Percentiles rank a stretch among this genome's conserved stretches.
Conservation (phyloP, 2,888 invertebrate species). For the Dryococelus australis region DNA sequence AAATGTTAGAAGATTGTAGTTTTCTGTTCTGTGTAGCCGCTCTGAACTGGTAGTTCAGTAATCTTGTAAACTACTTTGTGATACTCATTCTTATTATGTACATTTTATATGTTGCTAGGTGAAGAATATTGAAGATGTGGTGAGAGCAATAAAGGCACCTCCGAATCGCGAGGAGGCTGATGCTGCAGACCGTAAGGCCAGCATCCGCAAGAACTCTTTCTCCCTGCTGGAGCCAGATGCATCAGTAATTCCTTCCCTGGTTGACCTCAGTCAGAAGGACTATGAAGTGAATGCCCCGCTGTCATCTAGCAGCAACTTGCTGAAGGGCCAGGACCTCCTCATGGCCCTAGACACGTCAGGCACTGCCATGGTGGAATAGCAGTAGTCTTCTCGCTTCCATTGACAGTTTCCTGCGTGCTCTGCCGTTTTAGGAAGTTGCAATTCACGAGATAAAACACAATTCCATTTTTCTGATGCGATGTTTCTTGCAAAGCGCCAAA, state of each 20-base stretch:
- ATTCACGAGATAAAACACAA: not conserved
- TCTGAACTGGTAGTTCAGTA: too few species aligned
- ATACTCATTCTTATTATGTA: not conserved
- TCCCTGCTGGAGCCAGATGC: slow-evolving; percentile 59
- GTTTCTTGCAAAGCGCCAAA: not conserved
- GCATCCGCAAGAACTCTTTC: slow-evolving; percentile 56
- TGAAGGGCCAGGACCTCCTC: slow-evolving; percentile 62
- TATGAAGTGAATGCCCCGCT: slow-evolving; percentile 65
- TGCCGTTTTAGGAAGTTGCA: not conserved
- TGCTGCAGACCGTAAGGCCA: slow-evolving; percentile 46
- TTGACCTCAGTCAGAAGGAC: slow-evolving; percentile 63
- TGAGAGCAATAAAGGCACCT: not conserved
- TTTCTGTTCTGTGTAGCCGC: too few species aligned
- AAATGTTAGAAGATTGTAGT: too few species aligned
- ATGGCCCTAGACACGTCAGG: slow-evolving; percentile 57
- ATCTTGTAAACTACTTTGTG: too few species aligned
- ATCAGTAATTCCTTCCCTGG: slow-evolving; percentile 57
- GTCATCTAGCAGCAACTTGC: slow-evolving; percentile 53
- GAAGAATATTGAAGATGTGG: not conserved
- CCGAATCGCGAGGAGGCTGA: not conserved
- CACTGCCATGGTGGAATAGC: slow-evolving; percentile 12
- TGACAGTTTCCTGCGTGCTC: not conserved
- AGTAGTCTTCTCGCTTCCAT: not conserved
- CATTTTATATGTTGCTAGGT: not conserved
- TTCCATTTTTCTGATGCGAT: not conserved